These are phyloP conservation scores for Crossoptilon crossoptilon DNA, from an alignment of 2,797 vertebrate species.

Conservation along the genomic window DNA sequence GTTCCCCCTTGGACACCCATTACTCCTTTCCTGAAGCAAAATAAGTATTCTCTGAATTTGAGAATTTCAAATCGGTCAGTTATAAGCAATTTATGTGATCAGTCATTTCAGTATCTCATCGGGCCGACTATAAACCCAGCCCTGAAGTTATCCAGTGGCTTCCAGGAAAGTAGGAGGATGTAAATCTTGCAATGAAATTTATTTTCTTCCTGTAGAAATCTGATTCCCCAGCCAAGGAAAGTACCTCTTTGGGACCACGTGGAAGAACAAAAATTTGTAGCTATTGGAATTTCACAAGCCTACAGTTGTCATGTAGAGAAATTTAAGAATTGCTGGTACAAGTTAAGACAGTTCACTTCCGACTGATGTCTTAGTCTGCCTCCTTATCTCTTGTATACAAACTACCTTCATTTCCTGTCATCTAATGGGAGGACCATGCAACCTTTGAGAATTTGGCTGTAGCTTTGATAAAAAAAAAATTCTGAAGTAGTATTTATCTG, in stretches of 20 bases:
- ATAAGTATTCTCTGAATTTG: neutral
- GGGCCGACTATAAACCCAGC: neutral
- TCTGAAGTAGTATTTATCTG: neutral
- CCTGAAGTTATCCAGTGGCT: neutral
- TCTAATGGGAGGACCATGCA: neutral
- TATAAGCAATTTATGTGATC: neutral
- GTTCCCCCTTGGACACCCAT: slow-evolving; percentile 13
- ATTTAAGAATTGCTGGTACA: neutral
- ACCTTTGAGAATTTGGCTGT: neutral
- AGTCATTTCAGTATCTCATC: neutral
- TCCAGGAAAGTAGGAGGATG: neutral
- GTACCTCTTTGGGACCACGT: neutral
- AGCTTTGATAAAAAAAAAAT: neutral
- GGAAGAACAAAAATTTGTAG: neutral
- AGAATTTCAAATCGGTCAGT: neutral
- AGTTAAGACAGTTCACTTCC: neutral
- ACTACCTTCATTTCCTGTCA: neutral
- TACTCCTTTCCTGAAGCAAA: slow-evolving; percentile 16
- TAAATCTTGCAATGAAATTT: neutral
- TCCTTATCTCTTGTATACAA: neutral
- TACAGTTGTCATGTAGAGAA: neutral
- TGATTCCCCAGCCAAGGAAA: neutral
- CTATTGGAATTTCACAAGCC: neutral
- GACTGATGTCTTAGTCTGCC: neutral
- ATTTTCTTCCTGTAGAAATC: neutral